A percentile compares a stretch with the other conserved stretches of the same genome.
Evolutionary conservation across 2,888 invertebrate species (phyloP).

Genomic region (Apodemia mormo): DNA sequence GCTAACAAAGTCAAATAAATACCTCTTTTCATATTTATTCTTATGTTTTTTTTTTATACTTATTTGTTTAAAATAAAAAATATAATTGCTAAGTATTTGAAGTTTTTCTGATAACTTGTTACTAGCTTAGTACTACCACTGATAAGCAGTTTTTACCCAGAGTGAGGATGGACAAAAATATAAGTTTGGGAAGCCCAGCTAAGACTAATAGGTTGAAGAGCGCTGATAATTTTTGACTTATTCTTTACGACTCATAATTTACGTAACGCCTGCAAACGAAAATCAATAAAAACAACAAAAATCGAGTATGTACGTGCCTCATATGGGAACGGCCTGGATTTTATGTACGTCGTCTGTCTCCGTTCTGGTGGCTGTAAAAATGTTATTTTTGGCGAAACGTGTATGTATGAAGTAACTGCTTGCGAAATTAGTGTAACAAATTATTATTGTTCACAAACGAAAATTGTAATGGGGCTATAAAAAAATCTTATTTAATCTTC

Average conservation of each 20-base stretch:
- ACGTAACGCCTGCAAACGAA: slow-evolving; percentile 1
- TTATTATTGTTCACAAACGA: neutral
- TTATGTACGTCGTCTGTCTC: slow-evolving; percentile 25
- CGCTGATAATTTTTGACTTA: neutral
- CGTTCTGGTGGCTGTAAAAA: slow-evolving; percentile 35
- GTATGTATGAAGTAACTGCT: slow-evolving; percentile 1
- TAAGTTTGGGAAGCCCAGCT: too few relatives aligned
- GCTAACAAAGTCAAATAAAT: too few relatives aligned
- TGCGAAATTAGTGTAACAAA: neutral
- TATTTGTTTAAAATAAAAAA: too few relatives aligned
- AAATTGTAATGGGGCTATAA: neutral
- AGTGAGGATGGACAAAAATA: too few relatives aligned
- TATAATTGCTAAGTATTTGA: too few relatives aligned
- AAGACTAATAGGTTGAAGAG: neutral
- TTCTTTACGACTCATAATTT: neutral
- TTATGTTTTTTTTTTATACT: too few relatives aligned
- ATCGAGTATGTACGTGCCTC: slow-evolving; percentile 33
- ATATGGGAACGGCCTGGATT: slow-evolving; percentile 34
- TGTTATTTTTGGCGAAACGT: slow-evolving; percentile 31
- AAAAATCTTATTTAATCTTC: too few relatives aligned
- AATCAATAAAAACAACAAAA: neutral
- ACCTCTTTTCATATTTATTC: too few relatives aligned
- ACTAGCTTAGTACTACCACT: too few relatives aligned
- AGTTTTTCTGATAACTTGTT: too few relatives aligned
- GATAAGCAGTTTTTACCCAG: too few relatives aligned